Conservation (phyloP, 2,888 invertebrate genomes). For the Bellardia bayeri region DNA sequence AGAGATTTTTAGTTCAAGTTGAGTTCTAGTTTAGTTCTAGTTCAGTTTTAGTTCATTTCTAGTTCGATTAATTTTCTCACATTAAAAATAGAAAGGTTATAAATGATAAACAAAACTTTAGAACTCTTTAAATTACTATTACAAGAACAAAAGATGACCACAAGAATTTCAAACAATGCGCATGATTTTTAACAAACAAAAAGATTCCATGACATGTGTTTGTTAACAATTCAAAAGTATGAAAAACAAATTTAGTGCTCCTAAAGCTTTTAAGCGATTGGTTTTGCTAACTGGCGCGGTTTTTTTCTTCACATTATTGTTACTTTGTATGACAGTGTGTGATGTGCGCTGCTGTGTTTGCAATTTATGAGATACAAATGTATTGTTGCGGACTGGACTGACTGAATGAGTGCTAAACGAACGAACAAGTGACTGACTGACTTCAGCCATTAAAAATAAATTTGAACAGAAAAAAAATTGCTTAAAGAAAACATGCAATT, state of each 20-base stretch:
- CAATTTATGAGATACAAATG: slow-evolving; percentile 14
- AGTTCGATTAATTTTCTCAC: no score
- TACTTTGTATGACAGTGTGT: not conserved
- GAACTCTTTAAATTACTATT: not conserved
- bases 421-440: slow-evolving; percentile 36
- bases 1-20: no score
- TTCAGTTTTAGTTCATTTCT: no score
- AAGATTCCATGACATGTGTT: slow-evolving; percentile 16
- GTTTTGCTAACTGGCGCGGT: slow-evolving; percentile 12
- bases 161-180: not conserved
- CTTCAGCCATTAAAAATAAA: slow-evolving; percentile 64
- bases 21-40: not conserved
- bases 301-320: not conserved
- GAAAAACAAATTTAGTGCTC: not conserved
- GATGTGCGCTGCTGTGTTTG: slow-evolving; percentile 5
- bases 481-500: slow-evolving; percentile 49
- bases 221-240: not conserved
- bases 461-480: slow-evolving; percentile 12
- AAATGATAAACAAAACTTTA: not conserved
- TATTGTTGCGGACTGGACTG: slow-evolving; percentile 20
- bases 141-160: no score
- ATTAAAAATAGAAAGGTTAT: no score
- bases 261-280: slow-evolving; percentile 21
- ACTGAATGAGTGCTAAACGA: not conserved
- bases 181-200: slow-evolving; percentile 16